Percentiles rank a stretch among this genome's conserved stretches.
Evolutionary conservation across 2,797 vertebrate genomes (phyloP).

Genomic region (Falco columbarius): DNA sequence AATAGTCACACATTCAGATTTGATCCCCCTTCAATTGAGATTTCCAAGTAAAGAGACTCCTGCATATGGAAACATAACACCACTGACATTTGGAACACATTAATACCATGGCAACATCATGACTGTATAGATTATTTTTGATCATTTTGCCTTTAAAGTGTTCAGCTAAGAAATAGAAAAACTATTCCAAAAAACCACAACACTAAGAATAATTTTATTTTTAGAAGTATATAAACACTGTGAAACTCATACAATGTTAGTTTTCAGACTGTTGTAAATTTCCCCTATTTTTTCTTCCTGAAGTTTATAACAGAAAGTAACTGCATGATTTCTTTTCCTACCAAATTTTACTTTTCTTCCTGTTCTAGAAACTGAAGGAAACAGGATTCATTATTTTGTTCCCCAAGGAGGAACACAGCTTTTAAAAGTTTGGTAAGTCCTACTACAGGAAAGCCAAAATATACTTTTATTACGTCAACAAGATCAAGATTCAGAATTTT

Average conservation of each 20-base stretch:
- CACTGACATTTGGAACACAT: background rate
- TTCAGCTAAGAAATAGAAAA: background rate
- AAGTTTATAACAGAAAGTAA: background rate
- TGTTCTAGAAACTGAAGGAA: background rate
- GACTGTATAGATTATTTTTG: background rate
- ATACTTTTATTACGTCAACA: background rate
- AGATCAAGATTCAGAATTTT: background rate
- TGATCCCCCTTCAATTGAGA: background rate
- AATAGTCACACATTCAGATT: background rate
- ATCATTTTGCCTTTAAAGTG: background rate
- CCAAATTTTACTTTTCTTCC: background rate
- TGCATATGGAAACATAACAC: background rate
- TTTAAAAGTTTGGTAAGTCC: background rate
- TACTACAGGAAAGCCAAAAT: background rate
- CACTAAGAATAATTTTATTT: background rate
- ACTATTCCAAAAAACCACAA: rapidly evolving
- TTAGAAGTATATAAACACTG: background rate
- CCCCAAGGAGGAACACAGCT: background rate
- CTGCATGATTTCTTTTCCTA: background rate
- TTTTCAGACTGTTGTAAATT: background rate
- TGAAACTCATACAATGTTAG: background rate
- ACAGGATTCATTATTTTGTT: background rate
- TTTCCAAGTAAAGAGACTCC: background rate
- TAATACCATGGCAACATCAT: background rate
- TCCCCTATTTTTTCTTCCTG: background rate